Percentiles rank a stretch among this genome's conserved stretches.
phyloP scores from a whole-genome alignment of 2,113 vertebrate genomes.

The Triplophysa siluroides region DNA sequence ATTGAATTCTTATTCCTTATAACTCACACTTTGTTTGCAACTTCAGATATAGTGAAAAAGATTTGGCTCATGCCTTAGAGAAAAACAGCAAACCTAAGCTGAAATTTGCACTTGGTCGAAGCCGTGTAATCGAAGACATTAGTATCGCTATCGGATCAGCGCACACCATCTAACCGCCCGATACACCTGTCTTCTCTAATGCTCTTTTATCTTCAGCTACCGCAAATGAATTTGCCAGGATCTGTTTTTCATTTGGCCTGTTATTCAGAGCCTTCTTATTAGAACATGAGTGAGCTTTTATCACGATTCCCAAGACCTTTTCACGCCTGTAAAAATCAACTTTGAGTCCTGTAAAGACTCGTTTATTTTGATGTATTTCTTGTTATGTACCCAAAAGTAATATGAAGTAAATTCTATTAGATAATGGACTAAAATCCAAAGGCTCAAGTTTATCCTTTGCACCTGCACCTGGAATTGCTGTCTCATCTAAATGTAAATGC shows the following conservation, averaged over 20 bases:
- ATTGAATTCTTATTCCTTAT: constrained; percentile 5
- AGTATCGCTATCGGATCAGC: constrained; percentile 16
- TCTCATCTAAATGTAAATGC: constrained; percentile 45
- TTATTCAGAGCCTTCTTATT: not conserved
- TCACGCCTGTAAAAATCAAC: too few species aligned
- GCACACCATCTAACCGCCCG: not conserved
- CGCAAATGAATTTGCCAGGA: not conserved
- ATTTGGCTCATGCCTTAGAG: not conserved
- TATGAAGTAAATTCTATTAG: not conserved
- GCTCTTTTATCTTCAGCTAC: not conserved
- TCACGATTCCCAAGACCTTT: not conserved
- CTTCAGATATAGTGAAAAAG: not conserved
- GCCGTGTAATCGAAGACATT: constrained; percentile 31
- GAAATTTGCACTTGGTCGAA: constrained; percentile 2
- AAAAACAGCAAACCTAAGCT: constrained; percentile 26
- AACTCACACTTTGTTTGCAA: not conserved
- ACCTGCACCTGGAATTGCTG: constrained; percentile 19
- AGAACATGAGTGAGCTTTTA: not conserved
- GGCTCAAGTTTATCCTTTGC: not conserved
- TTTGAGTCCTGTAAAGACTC: too few species aligned
- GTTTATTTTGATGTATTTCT: too few species aligned
- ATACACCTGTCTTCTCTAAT: not conserved
- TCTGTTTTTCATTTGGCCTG: not conserved
- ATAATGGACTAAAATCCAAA: not conserved
- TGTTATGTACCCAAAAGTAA: too few species aligned